phyloP scores from a whole-genome alignment of 2,888 invertebrate species.

The Chloroclystis v-ata region DNA sequence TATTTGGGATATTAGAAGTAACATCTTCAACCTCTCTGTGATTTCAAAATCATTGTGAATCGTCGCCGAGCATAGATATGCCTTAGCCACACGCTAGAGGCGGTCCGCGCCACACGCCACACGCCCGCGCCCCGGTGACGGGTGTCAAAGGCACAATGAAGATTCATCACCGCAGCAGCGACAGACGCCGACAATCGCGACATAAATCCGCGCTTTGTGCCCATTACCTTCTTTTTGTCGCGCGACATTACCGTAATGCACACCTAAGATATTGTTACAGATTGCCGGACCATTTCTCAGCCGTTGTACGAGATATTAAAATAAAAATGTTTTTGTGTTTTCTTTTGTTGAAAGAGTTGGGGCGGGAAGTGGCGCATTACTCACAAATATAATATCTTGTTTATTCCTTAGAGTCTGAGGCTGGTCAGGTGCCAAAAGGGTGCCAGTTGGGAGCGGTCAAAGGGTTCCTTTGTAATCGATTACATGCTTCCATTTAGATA shows the following conservation, averaged over 20 bases:
- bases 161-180: slow-evolving; percentile 15
- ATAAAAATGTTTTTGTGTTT: slow-evolving; percentile 23
- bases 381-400: slow-evolving; percentile 10
- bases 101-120: background rate
- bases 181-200: slow-evolving; percentile 21
- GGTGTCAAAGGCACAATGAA: slow-evolving; percentile 12
- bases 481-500: too few relatives aligned
- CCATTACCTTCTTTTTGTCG: slow-evolving; percentile 50
- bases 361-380: slow-evolving; percentile 16
- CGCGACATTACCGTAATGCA: slow-evolving; percentile 39
- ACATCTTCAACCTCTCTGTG: too few relatives aligned
- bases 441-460: too few relatives aligned
- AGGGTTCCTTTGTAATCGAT: too few relatives aligned
- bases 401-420: slow-evolving; percentile 1
- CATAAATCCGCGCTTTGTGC: slow-evolving; percentile 43
- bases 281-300: slow-evolving; percentile 39
- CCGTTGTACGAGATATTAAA: slow-evolving; percentile 20
- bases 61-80: too few relatives aligned
- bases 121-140: too few relatives aligned
- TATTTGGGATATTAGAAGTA: too few relatives aligned
- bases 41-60: too few relatives aligned
- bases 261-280: slow-evolving; percentile 48
- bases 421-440: background rate
- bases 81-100: background rate
- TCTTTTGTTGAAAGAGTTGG: slow-evolving; percentile 23